phyloP scores from a whole-genome alignment of 2,113 vertebrate genomes.

The Synchiropus splendidus region DNA sequence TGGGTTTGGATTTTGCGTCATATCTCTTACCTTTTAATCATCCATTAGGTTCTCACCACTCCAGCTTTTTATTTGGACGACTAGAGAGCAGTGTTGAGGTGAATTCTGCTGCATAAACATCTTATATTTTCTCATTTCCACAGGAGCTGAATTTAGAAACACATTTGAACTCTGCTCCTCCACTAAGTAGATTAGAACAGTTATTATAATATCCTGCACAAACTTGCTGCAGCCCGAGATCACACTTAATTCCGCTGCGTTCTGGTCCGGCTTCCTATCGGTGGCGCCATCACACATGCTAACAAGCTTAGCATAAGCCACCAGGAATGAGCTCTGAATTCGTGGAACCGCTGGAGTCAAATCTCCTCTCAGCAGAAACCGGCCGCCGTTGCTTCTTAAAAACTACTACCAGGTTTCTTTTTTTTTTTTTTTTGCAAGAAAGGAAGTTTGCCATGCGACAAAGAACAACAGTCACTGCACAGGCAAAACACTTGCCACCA shows the following conservation, averaged over 20 bases:
- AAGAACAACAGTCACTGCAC: conserved; percentile 21
- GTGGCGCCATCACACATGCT: conserved; percentile 92
- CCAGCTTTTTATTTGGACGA: too few species aligned
- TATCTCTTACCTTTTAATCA: too few species aligned
- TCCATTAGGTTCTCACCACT: too few species aligned
- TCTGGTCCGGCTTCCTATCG: conserved; percentile 92
- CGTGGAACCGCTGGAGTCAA: conserved; percentile 93
- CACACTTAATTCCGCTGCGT: conserved; percentile 99
- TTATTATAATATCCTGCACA: conserved; percentile 99
- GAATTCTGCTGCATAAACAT: too few species aligned
- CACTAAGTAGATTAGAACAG: conserved; percentile 99
- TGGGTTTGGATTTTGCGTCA: too few species aligned
- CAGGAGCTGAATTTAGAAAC: conserved; percentile 84
- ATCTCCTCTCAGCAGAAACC: conserved; percentile 96
- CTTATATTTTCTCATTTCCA: too few species aligned
- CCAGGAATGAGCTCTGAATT: conserved; percentile 99
- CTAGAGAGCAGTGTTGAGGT: too few species aligned
- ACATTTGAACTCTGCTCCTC: conserved; percentile 84
- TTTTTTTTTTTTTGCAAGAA: conserved; percentile 68
- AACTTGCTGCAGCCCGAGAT: conserved; percentile 94
- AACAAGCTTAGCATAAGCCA: conserved; percentile 99
- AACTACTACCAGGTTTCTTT: conserved; percentile 66
- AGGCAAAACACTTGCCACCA: too few species aligned
- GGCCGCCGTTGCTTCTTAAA: conserved; percentile 68
- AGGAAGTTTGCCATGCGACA: conserved; percentile 57